These are phyloP conservation scores for Blera fallax DNA, from an alignment of 2,888 invertebrate genomes.

Conservation along the genomic window DNA sequence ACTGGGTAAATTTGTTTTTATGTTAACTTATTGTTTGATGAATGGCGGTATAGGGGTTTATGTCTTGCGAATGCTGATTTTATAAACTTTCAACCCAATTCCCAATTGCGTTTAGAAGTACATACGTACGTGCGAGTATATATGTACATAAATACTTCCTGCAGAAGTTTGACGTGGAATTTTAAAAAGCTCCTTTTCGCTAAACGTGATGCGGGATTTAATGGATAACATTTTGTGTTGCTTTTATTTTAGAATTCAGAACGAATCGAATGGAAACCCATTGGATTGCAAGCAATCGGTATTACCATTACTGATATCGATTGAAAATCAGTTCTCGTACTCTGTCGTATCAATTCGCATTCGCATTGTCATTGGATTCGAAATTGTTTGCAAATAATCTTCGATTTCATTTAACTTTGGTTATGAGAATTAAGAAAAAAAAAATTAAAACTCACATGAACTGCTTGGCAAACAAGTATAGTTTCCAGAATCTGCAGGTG, in stretches of 20 bases:
- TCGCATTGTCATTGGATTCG: background rate
- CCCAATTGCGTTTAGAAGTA: constrained; percentile 14
- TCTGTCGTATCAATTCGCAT: constrained; percentile 9
- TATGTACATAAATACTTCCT: background rate
- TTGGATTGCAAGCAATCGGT: constrained; percentile 11
- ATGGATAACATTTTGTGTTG: constrained; percentile 5
- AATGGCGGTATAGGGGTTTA: background rate
- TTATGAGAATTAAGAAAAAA: background rate
- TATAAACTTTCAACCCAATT: constrained; percentile 7
- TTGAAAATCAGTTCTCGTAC: too few species aligned
- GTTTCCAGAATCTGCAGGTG: constrained; percentile 90
- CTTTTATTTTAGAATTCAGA: background rate
- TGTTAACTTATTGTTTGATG: background rate
- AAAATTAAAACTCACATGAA: constrained; percentile 82
- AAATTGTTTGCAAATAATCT: constrained; percentile 3
- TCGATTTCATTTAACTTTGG: background rate
- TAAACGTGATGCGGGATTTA: constrained; percentile 38
- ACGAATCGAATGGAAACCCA: constrained; percentile 12
- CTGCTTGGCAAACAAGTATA: constrained; percentile 92
- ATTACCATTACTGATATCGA: constrained; percentile 16
- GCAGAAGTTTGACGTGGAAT: background rate
- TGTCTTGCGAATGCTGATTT: background rate
- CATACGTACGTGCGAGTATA: too few species aligned
- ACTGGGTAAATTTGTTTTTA: background rate
- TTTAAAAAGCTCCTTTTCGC: constrained; percentile 15